Conservation (phyloP, 2,888 invertebrate species). For the Drosophila eohydei region DNA sequence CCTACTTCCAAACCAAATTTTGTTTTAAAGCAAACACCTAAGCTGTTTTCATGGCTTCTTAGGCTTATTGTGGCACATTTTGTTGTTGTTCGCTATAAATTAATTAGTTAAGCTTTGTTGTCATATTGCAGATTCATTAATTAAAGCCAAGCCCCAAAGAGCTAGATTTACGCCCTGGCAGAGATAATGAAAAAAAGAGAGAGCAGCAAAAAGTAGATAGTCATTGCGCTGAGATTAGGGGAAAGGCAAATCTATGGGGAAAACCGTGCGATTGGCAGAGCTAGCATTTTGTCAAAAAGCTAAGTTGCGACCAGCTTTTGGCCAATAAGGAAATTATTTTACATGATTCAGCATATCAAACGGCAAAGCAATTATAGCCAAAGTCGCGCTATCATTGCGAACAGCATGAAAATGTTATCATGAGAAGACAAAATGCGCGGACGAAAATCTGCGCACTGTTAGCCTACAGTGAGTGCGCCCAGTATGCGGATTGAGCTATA, state of each 20-base stretch:
- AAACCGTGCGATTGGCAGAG: slow-evolving; percentile 28
- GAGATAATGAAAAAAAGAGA: slow-evolving; percentile 62
- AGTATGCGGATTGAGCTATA: slow-evolving; percentile 21
- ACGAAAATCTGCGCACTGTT: slow-evolving; percentile 3
- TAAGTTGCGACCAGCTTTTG: slow-evolving; percentile 46
- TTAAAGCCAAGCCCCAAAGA: slow-evolving; percentile 58
- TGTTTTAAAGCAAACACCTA: background rate
- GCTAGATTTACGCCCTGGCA: slow-evolving; percentile 59
- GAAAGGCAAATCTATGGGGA: slow-evolving; percentile 16
- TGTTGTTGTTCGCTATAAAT: slow-evolving; percentile 55
- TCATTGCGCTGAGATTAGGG: slow-evolving; percentile 39
- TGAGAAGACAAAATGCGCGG: slow-evolving; percentile 35
- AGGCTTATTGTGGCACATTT: slow-evolving; percentile 17
- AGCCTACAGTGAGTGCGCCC: slow-evolving; percentile 8
- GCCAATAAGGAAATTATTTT: slow-evolving; percentile 73
- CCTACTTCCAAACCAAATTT: background rate
- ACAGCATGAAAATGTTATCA: slow-evolving; percentile 24
- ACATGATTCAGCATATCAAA: slow-evolving; percentile 71
- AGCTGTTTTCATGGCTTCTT: slow-evolving; percentile 25
- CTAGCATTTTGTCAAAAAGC: slow-evolving; percentile 72
- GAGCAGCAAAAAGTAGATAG: slow-evolving; percentile 35
- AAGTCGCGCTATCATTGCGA: slow-evolving; percentile 64
- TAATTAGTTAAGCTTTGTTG: slow-evolving; percentile 71
- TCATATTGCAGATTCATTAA: slow-evolving; percentile 72
- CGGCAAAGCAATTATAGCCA: slow-evolving; percentile 69